Percentiles rank a stretch among this genome's conserved stretches.
These are phyloP conservation scores for Siderastrea siderea DNA, from an alignment of 92 coral and sea anemone genomes.

Conservation along the genomic window DNA sequence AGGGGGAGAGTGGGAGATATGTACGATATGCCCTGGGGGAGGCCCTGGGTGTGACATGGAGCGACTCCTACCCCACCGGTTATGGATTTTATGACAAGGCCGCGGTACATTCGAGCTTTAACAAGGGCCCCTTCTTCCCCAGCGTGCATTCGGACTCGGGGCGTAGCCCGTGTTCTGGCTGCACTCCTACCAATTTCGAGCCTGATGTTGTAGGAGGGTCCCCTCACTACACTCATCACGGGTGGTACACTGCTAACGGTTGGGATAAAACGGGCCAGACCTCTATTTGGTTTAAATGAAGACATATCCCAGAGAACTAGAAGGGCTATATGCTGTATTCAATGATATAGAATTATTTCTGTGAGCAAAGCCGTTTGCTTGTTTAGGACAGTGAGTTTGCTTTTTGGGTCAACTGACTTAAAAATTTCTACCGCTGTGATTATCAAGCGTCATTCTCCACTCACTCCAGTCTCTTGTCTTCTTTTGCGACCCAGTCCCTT, in stretches of 20 bases:
- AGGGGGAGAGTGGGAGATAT: slow-evolving; percentile 16
- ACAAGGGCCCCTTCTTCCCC: slow-evolving; percentile 93
- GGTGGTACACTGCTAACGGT: slow-evolving; percentile 84
- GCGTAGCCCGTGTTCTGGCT: slow-evolving; percentile 44
- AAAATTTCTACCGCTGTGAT: too few relatives aligned
- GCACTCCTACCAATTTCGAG: slow-evolving; percentile 64
- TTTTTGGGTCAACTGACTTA: too few relatives aligned
- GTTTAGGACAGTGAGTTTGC: too few relatives aligned
- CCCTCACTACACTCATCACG: slow-evolving; percentile 77
- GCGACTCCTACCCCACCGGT: slow-evolving; percentile 90
- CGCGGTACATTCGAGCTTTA: slow-evolving; percentile 38
- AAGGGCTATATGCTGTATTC: too few relatives aligned
- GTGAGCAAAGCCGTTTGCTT: too few relatives aligned
- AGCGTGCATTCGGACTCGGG: slow-evolving; percentile 93
- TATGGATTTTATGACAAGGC: slow-evolving; percentile 85
- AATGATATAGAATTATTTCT: too few relatives aligned
- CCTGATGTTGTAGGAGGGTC: slow-evolving; percentile 85
- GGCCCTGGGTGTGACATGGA: slow-evolving; percentile 85
- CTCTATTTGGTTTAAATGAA: slow-evolving; percentile 95
- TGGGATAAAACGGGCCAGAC: slow-evolving; percentile 84
- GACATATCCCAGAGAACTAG: too few relatives aligned
- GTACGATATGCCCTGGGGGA: slow-evolving; percentile 68
- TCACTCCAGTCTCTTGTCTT: too few relatives aligned
- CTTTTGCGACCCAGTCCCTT: too few relatives aligned
- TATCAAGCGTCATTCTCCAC: too few relatives aligned